Conservation (phyloP, 2,113 vertebrate species). For the Pluvianellus socialis region DNA sequence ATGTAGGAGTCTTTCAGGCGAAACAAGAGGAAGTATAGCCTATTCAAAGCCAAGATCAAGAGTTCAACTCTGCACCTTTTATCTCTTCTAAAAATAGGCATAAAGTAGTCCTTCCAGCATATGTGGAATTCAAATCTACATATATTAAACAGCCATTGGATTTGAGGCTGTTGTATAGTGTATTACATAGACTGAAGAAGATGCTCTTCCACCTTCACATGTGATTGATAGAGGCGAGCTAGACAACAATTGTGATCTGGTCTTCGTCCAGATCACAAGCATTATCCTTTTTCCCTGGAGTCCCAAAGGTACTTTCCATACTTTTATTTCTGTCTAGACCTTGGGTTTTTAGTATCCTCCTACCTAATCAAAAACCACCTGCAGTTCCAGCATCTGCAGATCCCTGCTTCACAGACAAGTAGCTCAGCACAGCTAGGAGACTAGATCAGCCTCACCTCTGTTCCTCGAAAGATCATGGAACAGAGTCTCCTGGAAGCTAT, state of each 20-base stretch:
- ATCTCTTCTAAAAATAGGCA: neutral
- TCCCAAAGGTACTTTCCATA: neutral
- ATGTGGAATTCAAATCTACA: neutral
- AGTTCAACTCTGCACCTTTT: neutral
- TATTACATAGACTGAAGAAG: neutral
- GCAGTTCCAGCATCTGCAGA: neutral
- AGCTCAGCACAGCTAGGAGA: neutral
- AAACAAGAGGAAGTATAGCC: neutral
- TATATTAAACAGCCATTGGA: neutral
- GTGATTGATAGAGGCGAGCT: neutral
- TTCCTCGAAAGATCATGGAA: neutral
- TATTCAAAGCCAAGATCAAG: neutral
- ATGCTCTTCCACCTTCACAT: fast-evolving
- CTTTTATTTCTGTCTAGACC: neutral
- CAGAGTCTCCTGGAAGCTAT: neutral
- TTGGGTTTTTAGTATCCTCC: neutral
- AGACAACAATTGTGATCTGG: neutral
- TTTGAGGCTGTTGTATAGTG: neutral
- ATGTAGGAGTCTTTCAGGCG: neutral
- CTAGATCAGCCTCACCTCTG: neutral
- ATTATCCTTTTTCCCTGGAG: neutral
- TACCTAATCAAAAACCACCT: neutral
- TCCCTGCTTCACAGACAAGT: neutral
- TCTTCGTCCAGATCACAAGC: neutral
- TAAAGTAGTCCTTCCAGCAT: neutral